Conservation (phyloP, 2,797 vertebrate genomes). For the Astyanax mexicanus region DNA sequence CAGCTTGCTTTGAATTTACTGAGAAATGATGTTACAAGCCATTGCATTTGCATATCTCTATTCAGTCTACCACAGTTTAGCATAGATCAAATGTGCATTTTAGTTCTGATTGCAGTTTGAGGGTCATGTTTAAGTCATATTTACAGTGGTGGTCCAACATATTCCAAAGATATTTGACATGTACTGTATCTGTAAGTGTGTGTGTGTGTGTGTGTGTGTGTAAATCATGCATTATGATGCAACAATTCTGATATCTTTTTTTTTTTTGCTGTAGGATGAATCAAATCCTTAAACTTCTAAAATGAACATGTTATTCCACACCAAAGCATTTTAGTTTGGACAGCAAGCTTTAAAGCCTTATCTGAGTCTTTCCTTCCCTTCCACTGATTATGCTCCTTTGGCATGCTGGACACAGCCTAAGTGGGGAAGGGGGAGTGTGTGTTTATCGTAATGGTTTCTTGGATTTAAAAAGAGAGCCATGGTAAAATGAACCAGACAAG, state of each 20-base stretch:
- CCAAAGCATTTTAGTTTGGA: neutral
- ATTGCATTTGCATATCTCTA: too few species aligned
- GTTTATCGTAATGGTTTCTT: slow-evolving; percentile 10
- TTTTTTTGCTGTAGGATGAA: too few species aligned
- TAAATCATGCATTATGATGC: neutral
- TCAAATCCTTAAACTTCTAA: neutral
- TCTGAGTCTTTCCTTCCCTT: slow-evolving; percentile 21
- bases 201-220: neutral
- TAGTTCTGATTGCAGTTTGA: too few species aligned
- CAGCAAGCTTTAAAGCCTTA: slow-evolving; percentile 16
- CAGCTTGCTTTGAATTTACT: too few species aligned
- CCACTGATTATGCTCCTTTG: slow-evolving; percentile 14
- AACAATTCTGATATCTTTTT: neutral
- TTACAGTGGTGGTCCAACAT: neutral
- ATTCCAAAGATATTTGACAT: neutral
- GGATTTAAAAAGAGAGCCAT: neutral
- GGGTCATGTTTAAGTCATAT: neutral
- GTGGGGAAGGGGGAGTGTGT: slow-evolving; percentile 1
- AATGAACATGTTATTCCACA: neutral
- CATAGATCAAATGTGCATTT: too few species aligned
- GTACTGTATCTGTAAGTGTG: neutral
- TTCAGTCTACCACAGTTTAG: too few species aligned
- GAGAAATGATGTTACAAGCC: too few species aligned
- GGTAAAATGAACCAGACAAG: neutral
- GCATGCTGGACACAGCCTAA: neutral